A percentile compares a stretch with the other conserved stretches of the same genome.
phyloP scores from a whole-genome alignment of 2,113 vertebrate genomes.

The Tricholaema leucomelas region DNA sequence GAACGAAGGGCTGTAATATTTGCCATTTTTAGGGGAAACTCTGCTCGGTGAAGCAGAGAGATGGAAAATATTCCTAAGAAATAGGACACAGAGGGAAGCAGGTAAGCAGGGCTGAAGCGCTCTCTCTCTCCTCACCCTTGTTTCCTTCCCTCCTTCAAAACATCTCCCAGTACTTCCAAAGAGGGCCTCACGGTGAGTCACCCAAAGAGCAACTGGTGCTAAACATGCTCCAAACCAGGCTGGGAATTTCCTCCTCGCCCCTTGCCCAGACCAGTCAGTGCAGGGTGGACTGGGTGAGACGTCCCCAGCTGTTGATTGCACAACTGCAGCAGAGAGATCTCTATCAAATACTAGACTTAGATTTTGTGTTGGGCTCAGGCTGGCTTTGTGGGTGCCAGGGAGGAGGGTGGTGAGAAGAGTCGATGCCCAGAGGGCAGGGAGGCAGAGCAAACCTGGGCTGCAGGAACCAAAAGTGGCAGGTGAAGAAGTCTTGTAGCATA shows the following conservation, averaged over 20 bases:
- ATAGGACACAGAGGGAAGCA: not conserved
- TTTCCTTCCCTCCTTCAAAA: too few species aligned
- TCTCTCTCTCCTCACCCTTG: not conserved
- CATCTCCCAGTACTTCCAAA: not conserved
- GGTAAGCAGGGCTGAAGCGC: not conserved
- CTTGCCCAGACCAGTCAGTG: rapidly evolving
- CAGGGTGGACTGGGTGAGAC: rapidly evolving
- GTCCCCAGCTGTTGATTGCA: rapidly evolving
- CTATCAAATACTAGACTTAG: not conserved
- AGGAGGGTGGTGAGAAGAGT: not conserved
- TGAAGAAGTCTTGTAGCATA: too few species aligned
- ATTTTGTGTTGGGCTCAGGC: not conserved
- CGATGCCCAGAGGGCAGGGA: rapidly evolving
- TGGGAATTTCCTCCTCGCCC: not conserved
- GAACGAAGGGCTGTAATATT: slow-evolving; percentile 3
- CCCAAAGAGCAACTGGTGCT: not conserved
- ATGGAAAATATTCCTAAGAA: slow-evolving; percentile 38
- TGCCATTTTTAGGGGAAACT: not conserved
- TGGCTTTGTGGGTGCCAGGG: not conserved
- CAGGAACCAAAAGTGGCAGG: not conserved
- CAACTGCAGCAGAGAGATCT: not conserved
- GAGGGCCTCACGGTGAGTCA: not conserved
- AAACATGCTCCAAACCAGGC: not conserved
- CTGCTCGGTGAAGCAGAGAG: not conserved
- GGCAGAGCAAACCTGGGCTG: not conserved